Evolutionary conservation across 2,888 invertebrate species (phyloP).

Genomic region (Cryptocheilus praepositus): DNA sequence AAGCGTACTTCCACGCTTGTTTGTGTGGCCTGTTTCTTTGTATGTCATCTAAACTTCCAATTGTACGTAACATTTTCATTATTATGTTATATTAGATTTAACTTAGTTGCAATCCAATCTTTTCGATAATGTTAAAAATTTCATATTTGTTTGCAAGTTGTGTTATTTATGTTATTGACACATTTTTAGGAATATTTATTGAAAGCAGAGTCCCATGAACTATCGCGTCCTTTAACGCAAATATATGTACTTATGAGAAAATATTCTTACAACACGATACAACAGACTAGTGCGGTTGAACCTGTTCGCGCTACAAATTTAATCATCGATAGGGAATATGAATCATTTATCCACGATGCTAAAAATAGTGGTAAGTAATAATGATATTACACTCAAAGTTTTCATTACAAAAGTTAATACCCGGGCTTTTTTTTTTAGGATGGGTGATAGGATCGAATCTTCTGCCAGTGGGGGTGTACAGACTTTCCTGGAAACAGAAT

Average conservation of each 20-base stretch:
- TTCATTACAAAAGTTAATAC: slow-evolving; percentile 3
- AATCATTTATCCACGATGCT: slow-evolving; percentile 57
- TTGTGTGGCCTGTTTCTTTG: slow-evolving; percentile 76
- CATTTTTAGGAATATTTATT: slow-evolving; percentile 22
- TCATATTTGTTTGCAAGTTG: too few species aligned
- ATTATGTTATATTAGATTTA: neutral
- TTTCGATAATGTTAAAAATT: neutral
- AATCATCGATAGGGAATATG: slow-evolving; percentile 60
- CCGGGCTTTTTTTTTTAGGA: slow-evolving; percentile 73
- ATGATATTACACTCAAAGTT: neutral
- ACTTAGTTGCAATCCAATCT: neutral
- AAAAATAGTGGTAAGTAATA: slow-evolving; percentile 54
- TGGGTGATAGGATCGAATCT: slow-evolving; percentile 79
- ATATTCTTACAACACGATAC: slow-evolving; percentile 30
- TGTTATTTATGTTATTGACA: neutral
- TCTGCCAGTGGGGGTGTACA: slow-evolving; percentile 79
- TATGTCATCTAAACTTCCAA: slow-evolving; percentile 62
- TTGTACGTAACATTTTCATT: slow-evolving; percentile 33
- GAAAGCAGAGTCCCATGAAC: slow-evolving; percentile 53
- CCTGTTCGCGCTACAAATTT: slow-evolving; percentile 55
- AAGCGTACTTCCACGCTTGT: slow-evolving; percentile 83
- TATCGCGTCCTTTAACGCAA: slow-evolving; percentile 55
- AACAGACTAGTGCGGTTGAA: slow-evolving; percentile 42
- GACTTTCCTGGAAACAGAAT: slow-evolving; percentile 61
- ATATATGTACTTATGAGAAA: slow-evolving; percentile 47